phyloP scores from a whole-genome alignment of 2,113 vertebrate species.

The Petrocephalus zakoni region DNA sequence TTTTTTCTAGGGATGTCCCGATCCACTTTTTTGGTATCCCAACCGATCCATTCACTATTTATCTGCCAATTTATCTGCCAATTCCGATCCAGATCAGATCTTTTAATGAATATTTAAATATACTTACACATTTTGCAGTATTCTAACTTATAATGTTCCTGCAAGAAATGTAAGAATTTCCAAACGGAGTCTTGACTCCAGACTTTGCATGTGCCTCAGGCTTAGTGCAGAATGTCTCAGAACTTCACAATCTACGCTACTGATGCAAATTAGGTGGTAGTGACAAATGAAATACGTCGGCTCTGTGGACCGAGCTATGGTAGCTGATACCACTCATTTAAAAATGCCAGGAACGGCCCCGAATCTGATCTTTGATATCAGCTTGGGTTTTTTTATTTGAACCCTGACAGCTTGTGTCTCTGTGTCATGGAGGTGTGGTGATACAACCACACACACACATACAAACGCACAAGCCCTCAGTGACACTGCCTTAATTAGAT shows the following conservation, averaged over 20 bases:
- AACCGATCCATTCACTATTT: neutral
- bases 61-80: neutral
- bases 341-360: neutral
- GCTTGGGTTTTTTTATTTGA: neutral
- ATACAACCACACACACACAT: neutral
- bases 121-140: neutral
- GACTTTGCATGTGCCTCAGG: neutral
- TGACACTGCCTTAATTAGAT: neutral
- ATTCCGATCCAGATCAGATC: neutral
- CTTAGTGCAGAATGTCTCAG: neutral
- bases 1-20: neutral
- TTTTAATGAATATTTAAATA: neutral
- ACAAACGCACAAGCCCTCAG: neutral
- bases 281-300: neutral
- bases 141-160: neutral
- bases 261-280: neutral
- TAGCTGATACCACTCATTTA: neutral
- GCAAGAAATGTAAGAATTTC: neutral
- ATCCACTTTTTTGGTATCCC: neutral
- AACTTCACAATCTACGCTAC: neutral
- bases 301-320: neutral
- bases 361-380: neutral
- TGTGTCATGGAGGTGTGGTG: too few relatives aligned
- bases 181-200: neutral
- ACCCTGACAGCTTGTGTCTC: neutral